Percentiles rank a stretch among this genome's conserved stretches.
Conservation (phyloP, 2,113 vertebrate species). For the Guaruba guarouba region DNA sequence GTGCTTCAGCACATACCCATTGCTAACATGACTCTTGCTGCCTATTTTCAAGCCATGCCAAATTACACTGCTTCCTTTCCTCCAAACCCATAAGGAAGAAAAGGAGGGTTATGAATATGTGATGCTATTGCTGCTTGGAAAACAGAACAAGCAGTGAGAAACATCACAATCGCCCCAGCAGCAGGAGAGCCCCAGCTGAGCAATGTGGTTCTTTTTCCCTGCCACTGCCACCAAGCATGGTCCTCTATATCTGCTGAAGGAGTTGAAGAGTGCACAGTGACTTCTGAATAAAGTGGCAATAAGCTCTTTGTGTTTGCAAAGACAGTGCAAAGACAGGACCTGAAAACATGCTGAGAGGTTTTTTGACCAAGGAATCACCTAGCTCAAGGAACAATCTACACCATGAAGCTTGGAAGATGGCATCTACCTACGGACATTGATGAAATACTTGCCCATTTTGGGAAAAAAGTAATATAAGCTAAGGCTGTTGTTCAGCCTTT, state of each 20-base stretch:
- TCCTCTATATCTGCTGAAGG: no score
- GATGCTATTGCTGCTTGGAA: no score
- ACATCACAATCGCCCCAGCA: not conserved
- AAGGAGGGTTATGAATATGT: no score
- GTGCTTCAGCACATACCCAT: not conserved
- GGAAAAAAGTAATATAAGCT: not conserved
- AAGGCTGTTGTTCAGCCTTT: not conserved
- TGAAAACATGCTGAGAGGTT: fast-evolving
- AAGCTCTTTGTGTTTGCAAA: not conserved
- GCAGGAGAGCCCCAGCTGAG: not conserved
- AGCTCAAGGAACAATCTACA: not conserved
- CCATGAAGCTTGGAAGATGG: not conserved
- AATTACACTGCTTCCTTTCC: not conserved
- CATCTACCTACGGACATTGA: not conserved
- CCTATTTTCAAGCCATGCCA: not conserved
- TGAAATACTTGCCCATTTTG: not conserved
- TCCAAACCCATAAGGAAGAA: not conserved
- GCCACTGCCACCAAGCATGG: not conserved
- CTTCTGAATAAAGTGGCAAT: not conserved
- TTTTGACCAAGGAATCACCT: not conserved
- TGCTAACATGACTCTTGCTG: not conserved
- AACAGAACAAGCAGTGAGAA: not conserved
- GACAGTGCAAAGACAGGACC: not conserved
- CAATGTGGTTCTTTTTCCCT: not conserved
- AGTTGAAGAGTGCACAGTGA: not conserved